Conservation (phyloP, 2,797 vertebrate species). For the Picus viridis region DNA sequence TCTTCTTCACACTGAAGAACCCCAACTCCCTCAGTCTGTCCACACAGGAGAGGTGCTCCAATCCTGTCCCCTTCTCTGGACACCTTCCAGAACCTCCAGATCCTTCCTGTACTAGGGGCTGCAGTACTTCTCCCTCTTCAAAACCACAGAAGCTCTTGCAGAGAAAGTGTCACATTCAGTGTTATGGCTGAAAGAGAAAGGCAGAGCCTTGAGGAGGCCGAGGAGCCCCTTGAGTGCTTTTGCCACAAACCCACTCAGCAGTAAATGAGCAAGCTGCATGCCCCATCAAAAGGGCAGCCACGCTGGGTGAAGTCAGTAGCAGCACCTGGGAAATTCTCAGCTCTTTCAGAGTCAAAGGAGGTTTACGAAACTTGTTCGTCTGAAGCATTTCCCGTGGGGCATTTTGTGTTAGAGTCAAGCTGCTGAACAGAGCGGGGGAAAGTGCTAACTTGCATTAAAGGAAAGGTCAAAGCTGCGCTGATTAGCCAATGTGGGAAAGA, state of each 20-base stretch:
- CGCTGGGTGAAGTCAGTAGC: neutral
- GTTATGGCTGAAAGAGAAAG: neutral
- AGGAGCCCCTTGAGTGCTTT: neutral
- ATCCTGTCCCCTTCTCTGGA: too few species aligned
- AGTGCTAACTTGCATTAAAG: neutral
- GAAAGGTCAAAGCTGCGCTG: neutral
- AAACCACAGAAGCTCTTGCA: neutral
- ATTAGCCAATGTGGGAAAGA: neutral
- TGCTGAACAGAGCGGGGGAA: neutral
- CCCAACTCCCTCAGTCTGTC: too few species aligned
- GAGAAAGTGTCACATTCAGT: neutral
- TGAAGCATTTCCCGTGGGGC: neutral
- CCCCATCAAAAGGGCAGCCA: neutral
- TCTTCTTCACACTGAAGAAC: too few species aligned
- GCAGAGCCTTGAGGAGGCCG: neutral
- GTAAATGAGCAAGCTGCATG: neutral
- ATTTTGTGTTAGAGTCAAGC: neutral
- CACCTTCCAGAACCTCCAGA: too few species aligned
- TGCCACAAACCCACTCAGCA: constrained; percentile 16
- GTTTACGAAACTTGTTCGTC: constrained; percentile 15
- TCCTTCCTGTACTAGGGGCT: too few species aligned
- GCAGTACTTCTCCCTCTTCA: neutral
- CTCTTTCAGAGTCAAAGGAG: neutral
- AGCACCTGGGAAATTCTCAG: neutral
- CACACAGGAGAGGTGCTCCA: too few species aligned